These are phyloP conservation scores for Pharmacophagus antenor DNA, from an alignment of 2,888 invertebrate species.

Conservation along the genomic window DNA sequence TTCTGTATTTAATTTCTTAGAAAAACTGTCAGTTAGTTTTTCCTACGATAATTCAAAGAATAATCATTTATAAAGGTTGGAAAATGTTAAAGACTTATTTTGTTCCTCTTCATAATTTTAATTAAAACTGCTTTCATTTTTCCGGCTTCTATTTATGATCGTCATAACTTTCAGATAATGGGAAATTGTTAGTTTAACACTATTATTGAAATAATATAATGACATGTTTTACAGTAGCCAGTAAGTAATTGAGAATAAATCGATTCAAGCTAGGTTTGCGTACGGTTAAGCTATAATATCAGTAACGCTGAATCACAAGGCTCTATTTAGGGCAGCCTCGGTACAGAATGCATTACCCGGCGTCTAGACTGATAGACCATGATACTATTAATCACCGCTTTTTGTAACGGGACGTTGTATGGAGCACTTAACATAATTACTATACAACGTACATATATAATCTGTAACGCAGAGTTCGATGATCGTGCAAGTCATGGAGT, in stretches of 20 bases:
- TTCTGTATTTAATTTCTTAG: too few relatives aligned
- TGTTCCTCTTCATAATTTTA: too few relatives aligned
- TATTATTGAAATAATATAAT: too few relatives aligned
- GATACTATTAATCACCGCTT: slow-evolving; percentile 68
- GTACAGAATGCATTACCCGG: slow-evolving; percentile 29
- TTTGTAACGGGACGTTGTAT: slow-evolving; percentile 48
- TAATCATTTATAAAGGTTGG: too few relatives aligned
- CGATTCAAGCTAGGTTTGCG: not conserved
- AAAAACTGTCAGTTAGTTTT: too few relatives aligned
- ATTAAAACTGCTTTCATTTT: too few relatives aligned
- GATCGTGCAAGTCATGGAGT: not conserved
- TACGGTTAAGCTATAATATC: not conserved
- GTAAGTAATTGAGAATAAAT: too few relatives aligned
- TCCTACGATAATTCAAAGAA: too few relatives aligned
- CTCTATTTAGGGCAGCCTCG: slow-evolving; percentile 26
- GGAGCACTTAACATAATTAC: slow-evolving; percentile 69
- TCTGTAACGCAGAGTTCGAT: slow-evolving; percentile 19
- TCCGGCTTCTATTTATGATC: too few relatives aligned
- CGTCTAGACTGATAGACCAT: slow-evolving; percentile 68
- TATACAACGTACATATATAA: slow-evolving; percentile 31
- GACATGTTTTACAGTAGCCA: not conserved
- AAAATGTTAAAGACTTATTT: too few relatives aligned
- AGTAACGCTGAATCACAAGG: slow-evolving; percentile 26
- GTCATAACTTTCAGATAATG: too few relatives aligned
- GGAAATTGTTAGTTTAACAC: too few relatives aligned